Base-by-base conservation (phyloP, 2,888 invertebrate genomes). In the Neocrepidodera transversa region DNA sequence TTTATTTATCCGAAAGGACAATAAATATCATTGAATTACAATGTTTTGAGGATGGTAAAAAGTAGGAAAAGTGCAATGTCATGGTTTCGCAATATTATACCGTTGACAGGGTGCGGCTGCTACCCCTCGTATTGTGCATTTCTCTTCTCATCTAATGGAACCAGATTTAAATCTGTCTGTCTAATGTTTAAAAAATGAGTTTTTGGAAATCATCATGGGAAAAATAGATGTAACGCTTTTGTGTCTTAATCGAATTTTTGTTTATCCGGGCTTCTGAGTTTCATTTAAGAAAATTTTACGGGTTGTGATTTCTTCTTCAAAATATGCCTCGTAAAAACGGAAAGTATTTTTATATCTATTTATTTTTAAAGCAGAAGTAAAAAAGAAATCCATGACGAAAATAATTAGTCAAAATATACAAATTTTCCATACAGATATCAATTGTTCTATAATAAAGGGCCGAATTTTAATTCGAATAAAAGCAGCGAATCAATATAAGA, bases 21-120 rank as follows among this genome's bases (percentile, higher is more conserved):
- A 79, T 79, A 78, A n/a, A 78, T 78, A 78, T 78, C 76, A 78
- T 76, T 76, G 79, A 79, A 78, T 79, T 78, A 76, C 74, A 75
- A 75, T 68, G 72, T 72, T 76, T 75, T 72, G 68, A 69, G 67
- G n/a, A 69, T 61, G 70, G 70, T 74, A 76, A 76, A 77, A 77
- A 77, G 71, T 72, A 69, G 58, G 66, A 70, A 76, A 71, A 75
- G 67, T 71, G 77, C 74, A 69, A 62, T 71, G 76, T 77, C 78
- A 78, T 69, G 72, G 72, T 74, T 73, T 74, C 64, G 78, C 76
- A 78, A 77, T 78, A 77, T 76, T 73, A 70, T 71, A 68, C 72
- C 73, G 73, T 71, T 69, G 73, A 75, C 71, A 70, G 73, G 72
- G 67, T 71, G n/a, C n/a, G 72, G 74, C 70, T 69, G 68, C 73